These are phyloP conservation scores for Meda fulgida DNA, from an alignment of 2,797 vertebrate genomes.

Conservation along the genomic window DNA sequence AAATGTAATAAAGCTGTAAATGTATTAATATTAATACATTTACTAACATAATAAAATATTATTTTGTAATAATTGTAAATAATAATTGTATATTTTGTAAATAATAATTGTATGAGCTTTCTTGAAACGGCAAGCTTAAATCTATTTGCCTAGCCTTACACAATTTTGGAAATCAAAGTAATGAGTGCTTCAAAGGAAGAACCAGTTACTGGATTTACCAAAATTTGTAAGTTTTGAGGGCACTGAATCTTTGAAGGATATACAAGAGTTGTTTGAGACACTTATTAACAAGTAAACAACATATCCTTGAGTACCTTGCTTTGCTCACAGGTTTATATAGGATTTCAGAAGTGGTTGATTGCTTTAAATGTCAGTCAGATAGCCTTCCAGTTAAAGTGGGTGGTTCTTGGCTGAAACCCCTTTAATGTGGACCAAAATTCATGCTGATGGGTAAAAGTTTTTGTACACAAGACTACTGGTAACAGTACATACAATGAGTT, in stretches of 20 bases:
- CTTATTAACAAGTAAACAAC: conserved; percentile 26
- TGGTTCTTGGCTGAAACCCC: neutral
- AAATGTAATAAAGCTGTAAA: neutral
- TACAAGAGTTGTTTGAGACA: conserved; percentile 21
- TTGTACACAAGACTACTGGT: neutral
- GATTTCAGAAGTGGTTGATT: conserved; percentile 1
- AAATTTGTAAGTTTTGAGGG: neutral
- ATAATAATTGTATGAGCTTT: conserved; percentile 1
- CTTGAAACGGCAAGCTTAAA: neutral
- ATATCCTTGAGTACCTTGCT: conserved; percentile 1
- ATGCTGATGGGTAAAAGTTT: neutral
- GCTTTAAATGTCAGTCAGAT: neutral
- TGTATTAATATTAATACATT: neutral
- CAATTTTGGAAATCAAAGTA: conserved; percentile 21
- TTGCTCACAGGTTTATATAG: neutral
- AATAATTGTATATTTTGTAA: conserved; percentile 6
- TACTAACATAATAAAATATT: neutral
- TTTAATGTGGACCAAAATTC: conserved; percentile 12
- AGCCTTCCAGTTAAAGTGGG: neutral
- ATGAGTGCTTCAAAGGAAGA: conserved; percentile 15
- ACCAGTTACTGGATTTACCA: conserved; percentile 7
- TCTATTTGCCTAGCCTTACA: neutral
- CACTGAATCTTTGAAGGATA: conserved; percentile 27
- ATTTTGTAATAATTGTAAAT: too few species aligned
- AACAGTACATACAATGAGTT: neutral